Evolutionary conservation across 2,797 vertebrate species (phyloP), one percentile per base, ranked within the genome.

Genomic region (Crax fasciolata): DNA sequence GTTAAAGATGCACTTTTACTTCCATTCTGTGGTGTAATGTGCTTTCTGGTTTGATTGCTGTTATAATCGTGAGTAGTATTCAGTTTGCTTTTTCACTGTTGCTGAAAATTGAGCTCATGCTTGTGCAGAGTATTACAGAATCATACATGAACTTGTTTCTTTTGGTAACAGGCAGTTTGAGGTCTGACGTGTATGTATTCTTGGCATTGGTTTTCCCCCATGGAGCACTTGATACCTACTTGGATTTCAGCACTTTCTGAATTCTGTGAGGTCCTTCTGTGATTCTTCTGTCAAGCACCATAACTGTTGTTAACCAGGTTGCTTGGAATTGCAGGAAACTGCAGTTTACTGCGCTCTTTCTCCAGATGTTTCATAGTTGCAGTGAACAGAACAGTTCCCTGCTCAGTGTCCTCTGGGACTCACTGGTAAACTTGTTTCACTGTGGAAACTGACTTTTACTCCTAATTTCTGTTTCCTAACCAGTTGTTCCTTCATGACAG

Each of bases 101-200:
- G 2, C 9, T 87, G 59, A 63, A 87, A 87, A 80, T 6, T 2
- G 18, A 94, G 16, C 35, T 71, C 61, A 51, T 44, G n/a, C 51
- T 83, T 76, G 63, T 80, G 48, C 65, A 93, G 59, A 28, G 5
- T 61, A 10, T 30, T 39, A 35, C 35, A 35, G 35, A 35, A 35
- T 35, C 35, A 35, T 35, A 35, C 8, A 20, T 9, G n/a, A 94
- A 54, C 19, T 51, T 57, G 8, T 54, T 85, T 25, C 28, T 88
- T 77, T 74, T 80, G 44, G 39, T 57, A 80, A 30, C 52, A 72
- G 28, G 38, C 1, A 61, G 49, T 61, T 73, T 13, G 39, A 52
- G 46, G 2, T 70, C 58, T 25, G 46, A 48, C 1, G 1, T 8
- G 0, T 63, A 23, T 20, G 3, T 74, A 6, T 81, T 61, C 19